Conservation (phyloP, 1,140 invertebrate genomes). For the Mycetomoellerius zeteki region DNA sequence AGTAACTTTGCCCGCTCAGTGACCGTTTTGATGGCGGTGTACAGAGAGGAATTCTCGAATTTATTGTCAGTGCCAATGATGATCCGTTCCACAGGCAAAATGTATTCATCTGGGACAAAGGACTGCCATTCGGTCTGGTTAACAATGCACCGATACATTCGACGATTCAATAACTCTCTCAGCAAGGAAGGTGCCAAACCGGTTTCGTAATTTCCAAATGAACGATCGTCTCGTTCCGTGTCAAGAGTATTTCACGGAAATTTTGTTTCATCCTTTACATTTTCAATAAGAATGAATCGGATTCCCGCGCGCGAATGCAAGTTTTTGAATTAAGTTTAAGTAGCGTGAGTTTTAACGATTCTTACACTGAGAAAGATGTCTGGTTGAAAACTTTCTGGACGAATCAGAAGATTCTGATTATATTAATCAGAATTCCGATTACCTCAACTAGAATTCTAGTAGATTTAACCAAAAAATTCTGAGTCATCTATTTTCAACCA, state of each 20-base stretch:
- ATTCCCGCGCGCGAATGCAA: not conserved
- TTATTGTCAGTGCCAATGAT: constrained; percentile 52
- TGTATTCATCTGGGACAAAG: constrained; percentile 63
- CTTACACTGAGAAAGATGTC: no score
- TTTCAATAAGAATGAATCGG: no score
- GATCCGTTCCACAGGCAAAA: constrained; percentile 52
- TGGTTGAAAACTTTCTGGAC: no score
- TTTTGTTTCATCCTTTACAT: not conserved
- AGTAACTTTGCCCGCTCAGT: not conserved
- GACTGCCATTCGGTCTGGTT: constrained; percentile 57
- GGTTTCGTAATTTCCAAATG: constrained; percentile 74
- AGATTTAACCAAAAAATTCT: no score
- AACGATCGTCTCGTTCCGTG: constrained; percentile 53
- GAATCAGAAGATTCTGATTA: no score
- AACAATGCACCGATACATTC: constrained; percentile 61
- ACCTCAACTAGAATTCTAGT: no score
- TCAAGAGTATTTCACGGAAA: constrained; percentile 42
- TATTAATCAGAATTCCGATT: no score
- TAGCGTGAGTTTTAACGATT: not conserved
- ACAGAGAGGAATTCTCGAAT: constrained; percentile 43
- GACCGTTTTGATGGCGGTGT: constrained; percentile 37
- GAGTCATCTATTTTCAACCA: no score
- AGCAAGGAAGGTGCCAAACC: constrained; percentile 62
- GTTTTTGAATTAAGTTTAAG: not conserved
- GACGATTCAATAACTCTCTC: constrained; percentile 65